Conservation (phyloP, 2,888 invertebrate genomes). For the Adelognathus sp. region DNA sequence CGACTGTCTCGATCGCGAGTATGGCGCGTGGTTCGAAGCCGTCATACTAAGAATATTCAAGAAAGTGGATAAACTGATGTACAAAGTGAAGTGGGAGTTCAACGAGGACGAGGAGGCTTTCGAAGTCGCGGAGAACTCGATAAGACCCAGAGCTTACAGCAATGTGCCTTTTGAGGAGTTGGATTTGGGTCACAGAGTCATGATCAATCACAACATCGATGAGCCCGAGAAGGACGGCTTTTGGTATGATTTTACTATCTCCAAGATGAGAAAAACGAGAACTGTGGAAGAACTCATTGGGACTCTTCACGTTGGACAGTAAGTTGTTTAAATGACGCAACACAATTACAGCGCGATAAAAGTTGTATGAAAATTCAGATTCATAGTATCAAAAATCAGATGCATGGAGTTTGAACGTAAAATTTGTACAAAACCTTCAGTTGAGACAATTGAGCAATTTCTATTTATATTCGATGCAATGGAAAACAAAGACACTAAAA, state of each 20-base stretch:
- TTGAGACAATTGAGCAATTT: too few species aligned
- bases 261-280: slow-evolving; percentile 80
- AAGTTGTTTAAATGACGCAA: slow-evolving; percentile 22
- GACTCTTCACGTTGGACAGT: slow-evolving; percentile 83
- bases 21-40: slow-evolving; percentile 90
- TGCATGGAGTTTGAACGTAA: too few species aligned
- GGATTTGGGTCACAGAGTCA: slow-evolving; percentile 84
- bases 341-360: too few species aligned
- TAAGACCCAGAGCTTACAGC: slow-evolving; percentile 87
- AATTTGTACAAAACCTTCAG: too few species aligned
- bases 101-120: slow-evolving; percentile 79
- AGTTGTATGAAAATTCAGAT: too few species aligned
- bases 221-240: slow-evolving; percentile 86
- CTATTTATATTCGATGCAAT: too few species aligned
- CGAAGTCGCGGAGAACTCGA: slow-evolving; percentile 81
- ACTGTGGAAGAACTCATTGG: slow-evolving; percentile 82
- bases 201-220: slow-evolving; percentile 90
- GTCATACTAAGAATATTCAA: slow-evolving; percentile 83
- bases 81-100: slow-evolving; percentile 73
- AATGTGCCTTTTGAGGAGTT: slow-evolving; percentile 83
- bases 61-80: slow-evolving; percentile 69
- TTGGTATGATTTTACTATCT: slow-evolving; percentile 86
- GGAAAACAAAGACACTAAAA: too few species aligned
- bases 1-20: slow-evolving; percentile 84
- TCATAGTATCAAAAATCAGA: too few species aligned